Evolutionary conservation across 2,888 invertebrate genomes (phyloP).

Genomic region (Glyphotaelius pellucidus): DNA sequence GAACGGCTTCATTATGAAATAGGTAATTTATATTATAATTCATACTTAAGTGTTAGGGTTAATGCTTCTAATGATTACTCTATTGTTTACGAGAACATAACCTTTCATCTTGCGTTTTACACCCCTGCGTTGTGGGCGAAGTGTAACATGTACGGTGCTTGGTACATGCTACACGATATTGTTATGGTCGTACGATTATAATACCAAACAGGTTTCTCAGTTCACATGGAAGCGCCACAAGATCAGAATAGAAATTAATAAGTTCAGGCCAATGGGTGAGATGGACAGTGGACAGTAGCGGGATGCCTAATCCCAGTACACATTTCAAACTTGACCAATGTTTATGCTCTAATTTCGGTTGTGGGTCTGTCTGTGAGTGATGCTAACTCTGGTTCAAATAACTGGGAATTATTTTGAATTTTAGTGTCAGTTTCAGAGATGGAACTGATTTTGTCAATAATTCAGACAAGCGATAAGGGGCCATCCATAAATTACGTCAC

Average conservation of each 20-base stretch:
- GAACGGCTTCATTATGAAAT: not conserved
- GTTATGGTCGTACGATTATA: not conserved
- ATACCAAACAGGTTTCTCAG: slow-evolving; percentile 49
- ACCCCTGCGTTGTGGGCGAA: slow-evolving; percentile 18
- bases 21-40: not conserved
- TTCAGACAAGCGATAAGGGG: too few relatives aligned
- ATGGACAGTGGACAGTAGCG: slow-evolving; percentile 20
- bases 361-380: too few relatives aligned
- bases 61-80: not conserved
- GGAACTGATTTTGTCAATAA: too few relatives aligned
- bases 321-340: not conserved
- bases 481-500: too few relatives aligned
- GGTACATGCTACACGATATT: not conserved
- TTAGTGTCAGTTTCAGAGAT: too few relatives aligned
- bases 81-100: not conserved
- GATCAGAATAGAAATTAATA: slow-evolving; percentile 62
- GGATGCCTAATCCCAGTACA: not conserved
- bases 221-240: slow-evolving; percentile 56
- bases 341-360: not conserved
- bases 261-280: slow-evolving; percentile 53
- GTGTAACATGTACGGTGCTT: not conserved
- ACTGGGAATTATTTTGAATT: too few relatives aligned
- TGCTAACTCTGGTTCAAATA: too few relatives aligned
- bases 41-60: not conserved
- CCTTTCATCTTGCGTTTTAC: not conserved